phyloP scores from a whole-genome alignment of 2,797 vertebrate genomes.

The Heliangelus exortis region DNA sequence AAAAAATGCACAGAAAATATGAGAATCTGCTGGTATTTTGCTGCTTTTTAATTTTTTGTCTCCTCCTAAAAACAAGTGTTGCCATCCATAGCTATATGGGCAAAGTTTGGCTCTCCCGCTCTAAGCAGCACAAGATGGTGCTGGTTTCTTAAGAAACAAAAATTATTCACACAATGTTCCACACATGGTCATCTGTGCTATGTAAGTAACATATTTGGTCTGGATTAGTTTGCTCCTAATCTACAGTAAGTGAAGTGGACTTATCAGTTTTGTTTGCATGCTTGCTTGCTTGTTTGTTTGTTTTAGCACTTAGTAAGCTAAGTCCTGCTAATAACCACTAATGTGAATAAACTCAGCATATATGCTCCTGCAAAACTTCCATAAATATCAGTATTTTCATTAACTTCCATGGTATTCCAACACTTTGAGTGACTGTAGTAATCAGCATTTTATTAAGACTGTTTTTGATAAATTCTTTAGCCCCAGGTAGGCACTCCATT shows the following conservation, averaged over 20 bases:
- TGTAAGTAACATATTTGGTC: not conserved
- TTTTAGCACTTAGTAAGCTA: not conserved
- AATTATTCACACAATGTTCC: not conserved
- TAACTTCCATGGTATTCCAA: not conserved
- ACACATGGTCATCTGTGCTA: not conserved
- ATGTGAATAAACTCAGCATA: not conserved
- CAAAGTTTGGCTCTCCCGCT: not conserved
- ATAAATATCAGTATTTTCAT: not conserved
- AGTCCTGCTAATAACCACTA: not conserved
- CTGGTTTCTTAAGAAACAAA: not conserved
- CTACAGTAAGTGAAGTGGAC: not conserved
- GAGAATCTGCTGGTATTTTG: not conserved
- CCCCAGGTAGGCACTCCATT: not conserved
- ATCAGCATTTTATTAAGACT: not conserved
- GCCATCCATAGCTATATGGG: not conserved
- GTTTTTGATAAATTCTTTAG: not conserved
- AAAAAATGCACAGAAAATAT: not conserved
- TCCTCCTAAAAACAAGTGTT: not conserved
- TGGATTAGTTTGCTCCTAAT: not conserved
- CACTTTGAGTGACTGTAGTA: not conserved
- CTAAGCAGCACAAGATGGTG: not conserved
- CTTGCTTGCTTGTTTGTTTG: not conserved
- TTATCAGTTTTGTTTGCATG: not conserved
- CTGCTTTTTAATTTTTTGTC: not conserved
- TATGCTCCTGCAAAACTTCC: not conserved